Evolutionary conservation across 2,113 vertebrate genomes (phyloP).

Genomic region (Chinchilla lanigera): DNA sequence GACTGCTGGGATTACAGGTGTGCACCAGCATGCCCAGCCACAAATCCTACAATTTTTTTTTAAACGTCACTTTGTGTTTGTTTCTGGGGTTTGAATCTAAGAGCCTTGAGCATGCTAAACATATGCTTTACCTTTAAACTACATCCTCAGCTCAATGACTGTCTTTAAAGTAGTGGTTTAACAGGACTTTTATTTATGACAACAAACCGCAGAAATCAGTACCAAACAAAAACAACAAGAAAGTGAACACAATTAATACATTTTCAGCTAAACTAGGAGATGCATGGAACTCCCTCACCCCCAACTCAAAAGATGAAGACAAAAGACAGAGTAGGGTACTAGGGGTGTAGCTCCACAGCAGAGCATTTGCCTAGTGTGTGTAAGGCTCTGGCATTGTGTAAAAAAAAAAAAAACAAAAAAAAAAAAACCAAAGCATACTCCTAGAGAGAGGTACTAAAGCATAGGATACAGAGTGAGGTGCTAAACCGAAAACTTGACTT

Average conservation of each 20-base stretch:
- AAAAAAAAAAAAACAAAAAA: not conserved
- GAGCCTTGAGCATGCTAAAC: not conserved
- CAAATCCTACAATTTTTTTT: not conserved
- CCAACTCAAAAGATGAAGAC: not conserved
- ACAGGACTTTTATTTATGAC: not conserved
- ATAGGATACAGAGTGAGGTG: not conserved
- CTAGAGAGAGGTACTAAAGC: not conserved
- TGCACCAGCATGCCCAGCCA: too few species aligned
- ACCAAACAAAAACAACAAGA: slow-evolving; percentile 51
- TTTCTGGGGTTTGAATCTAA: not conserved
- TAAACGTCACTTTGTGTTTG: not conserved
- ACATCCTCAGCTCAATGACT: not conserved
- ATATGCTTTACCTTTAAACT: not conserved
- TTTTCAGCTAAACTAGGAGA: slow-evolving; percentile 44
- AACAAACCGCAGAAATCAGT: slow-evolving; percentile 20
- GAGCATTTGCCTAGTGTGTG: not conserved
- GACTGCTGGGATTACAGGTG: too few species aligned
- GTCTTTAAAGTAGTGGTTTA: not conserved
- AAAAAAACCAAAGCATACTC: not conserved
- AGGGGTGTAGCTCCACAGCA: not conserved
- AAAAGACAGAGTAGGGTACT: not conserved
- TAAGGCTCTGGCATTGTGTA: not conserved
- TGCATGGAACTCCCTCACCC: not conserved
- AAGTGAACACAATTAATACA: not conserved
- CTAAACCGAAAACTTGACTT: slow-evolving; percentile 13